These are phyloP conservation scores for Ursus arctos DNA, from an alignment of 2,113 vertebrate species.

Conservation along the genomic window DNA sequence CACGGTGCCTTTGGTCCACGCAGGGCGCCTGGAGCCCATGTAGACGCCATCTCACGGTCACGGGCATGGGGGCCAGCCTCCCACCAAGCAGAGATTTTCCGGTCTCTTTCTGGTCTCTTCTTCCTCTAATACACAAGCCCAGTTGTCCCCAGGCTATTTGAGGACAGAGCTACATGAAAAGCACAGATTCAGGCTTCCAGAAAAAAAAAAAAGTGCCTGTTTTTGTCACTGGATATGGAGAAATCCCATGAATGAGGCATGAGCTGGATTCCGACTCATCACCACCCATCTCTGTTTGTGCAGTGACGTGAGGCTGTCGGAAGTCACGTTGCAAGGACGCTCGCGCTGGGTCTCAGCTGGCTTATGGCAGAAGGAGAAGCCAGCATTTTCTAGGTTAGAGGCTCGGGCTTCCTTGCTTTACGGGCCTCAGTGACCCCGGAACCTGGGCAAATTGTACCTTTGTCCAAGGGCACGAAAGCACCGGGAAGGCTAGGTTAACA, in stretches of 20 bases:
- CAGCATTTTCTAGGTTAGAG: background rate
- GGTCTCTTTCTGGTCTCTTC: background rate
- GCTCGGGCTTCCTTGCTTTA: background rate
- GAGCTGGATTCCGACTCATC: background rate
- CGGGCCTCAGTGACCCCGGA: background rate
- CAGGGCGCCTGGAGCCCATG: background rate
- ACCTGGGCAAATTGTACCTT: background rate
- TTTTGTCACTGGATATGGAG: background rate
- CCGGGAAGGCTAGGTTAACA: accelerated
- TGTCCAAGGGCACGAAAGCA: background rate
- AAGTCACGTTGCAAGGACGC: accelerated
- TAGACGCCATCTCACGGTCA: accelerated
- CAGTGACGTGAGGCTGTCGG: background rate
- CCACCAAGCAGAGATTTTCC: background rate
- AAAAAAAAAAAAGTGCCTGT: background rate
- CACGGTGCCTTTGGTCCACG: background rate
- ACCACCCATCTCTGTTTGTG: background rate
- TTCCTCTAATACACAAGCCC: background rate
- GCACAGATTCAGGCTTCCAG: background rate
- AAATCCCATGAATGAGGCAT: background rate
- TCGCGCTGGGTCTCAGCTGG: accelerated
- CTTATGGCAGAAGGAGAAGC: accelerated
- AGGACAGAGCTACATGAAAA: conserved; percentile 69
- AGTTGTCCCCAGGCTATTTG: conserved; percentile 37
- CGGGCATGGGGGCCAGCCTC: background rate